These are phyloP conservation scores for Apamea crenata DNA, from an alignment of 2,888 invertebrate species.

Conservation along the genomic window DNA sequence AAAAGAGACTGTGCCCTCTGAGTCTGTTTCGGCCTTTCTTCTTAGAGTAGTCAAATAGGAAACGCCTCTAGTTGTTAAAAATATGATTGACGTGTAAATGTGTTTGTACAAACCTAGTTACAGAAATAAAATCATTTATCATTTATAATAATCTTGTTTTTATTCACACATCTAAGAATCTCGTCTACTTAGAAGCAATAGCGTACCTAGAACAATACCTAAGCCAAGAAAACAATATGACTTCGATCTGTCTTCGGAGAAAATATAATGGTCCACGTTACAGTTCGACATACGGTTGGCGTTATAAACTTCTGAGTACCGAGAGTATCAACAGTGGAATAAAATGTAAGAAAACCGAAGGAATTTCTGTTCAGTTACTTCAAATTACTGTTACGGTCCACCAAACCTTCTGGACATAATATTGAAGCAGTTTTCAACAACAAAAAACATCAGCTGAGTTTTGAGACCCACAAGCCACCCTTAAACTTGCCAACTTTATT, in stretches of 20 bases:
- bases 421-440: slow-evolving; percentile 25
- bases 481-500: slow-evolving; percentile 33
- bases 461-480: not conserved
- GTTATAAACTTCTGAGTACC: slow-evolving; percentile 41
- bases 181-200: slow-evolving; percentile 29
- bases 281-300: slow-evolving; percentile 41
- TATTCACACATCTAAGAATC: not conserved
- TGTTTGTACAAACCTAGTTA: not conserved
- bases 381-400: slow-evolving; percentile 25
- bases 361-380: slow-evolving; percentile 35
- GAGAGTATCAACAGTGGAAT: slow-evolving; percentile 8
- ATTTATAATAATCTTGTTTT: slow-evolving; percentile 3
- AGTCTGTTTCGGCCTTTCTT: not conserved
- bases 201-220: slow-evolving; percentile 24
- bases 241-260: slow-evolving; percentile 47
- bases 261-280: slow-evolving; percentile 49
- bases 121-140: not conserved
- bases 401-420: slow-evolving; percentile 2
- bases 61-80: not conserved
- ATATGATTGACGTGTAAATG: not conserved
- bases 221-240: slow-evolving; percentile 37
- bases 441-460: slow-evolving; percentile 32
- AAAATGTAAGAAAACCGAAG: slow-evolving; percentile 23
- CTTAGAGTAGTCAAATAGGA: not conserved
- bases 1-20: not conserved